A percentile compares a stretch with the other conserved stretches of the same genome.
phyloP scores from a whole-genome alignment of 2,797 vertebrate genomes.

The Yasuhikotakia modesta region DNA sequence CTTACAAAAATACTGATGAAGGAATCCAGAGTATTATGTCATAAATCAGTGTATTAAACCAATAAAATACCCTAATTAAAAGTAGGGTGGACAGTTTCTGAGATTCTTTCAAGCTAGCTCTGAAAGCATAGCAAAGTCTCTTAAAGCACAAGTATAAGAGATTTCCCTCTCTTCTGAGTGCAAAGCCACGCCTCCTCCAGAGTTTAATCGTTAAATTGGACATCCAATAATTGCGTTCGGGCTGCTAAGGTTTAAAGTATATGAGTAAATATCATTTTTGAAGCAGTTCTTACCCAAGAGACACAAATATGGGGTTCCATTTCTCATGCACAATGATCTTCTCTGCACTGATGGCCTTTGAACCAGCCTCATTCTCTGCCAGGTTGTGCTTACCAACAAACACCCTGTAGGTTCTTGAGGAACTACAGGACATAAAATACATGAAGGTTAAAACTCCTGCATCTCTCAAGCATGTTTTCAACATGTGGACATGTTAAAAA shows the following conservation, averaged over 20 bases:
- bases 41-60: too few relatives aligned
- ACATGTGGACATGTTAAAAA: not conserved
- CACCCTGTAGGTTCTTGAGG: constrained; percentile 75
- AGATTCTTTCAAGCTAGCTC: too few relatives aligned
- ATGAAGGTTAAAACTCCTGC: constrained; percentile 25
- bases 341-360: constrained; percentile 74
- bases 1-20: too few relatives aligned
- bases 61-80: not conserved
- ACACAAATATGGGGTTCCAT: constrained; percentile 76
- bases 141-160: too few relatives aligned
- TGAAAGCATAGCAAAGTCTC: too few relatives aligned
- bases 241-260: not conserved
- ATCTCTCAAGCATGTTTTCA: not conserved
- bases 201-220: too few relatives aligned
- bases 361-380: constrained; percentile 68
- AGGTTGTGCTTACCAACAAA: constrained; percentile 80
- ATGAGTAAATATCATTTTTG: too few relatives aligned
- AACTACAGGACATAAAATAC: constrained; percentile 57
- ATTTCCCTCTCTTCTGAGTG: too few relatives aligned
- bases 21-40: too few relatives aligned
- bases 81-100: too few relatives aligned
- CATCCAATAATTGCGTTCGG: too few relatives aligned
- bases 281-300: constrained; percentile 70
- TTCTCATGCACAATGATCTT: constrained; percentile 79
- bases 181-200: too few relatives aligned